These are phyloP conservation scores for Dynastes grantii DNA, from an alignment of 2,888 invertebrate species.

Conservation along the genomic window DNA sequence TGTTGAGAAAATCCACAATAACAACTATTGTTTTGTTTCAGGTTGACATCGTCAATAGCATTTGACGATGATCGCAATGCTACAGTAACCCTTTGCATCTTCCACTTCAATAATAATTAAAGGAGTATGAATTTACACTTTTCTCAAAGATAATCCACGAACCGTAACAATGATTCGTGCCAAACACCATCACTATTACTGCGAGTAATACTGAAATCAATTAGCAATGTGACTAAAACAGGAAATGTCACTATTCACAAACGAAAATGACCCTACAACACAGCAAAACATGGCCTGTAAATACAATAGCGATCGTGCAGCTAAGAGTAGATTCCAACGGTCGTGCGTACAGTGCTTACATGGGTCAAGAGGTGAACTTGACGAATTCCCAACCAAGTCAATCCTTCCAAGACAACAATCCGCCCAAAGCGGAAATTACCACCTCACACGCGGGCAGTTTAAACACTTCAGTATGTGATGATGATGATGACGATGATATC, in stretches of 20 bases:
- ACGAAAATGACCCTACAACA: conserved; percentile 67
- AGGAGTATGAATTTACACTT: too few species aligned
- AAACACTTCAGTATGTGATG: neutral
- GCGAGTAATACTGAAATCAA: neutral
- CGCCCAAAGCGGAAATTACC: conserved; percentile 63
- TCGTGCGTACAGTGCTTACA: conserved; percentile 66
- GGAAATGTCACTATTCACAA: conserved; percentile 34
- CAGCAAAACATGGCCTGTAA: conserved; percentile 71
- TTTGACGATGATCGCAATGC: too few species aligned
- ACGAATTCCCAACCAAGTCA: neutral
- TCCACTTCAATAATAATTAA: too few species aligned
- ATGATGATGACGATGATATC: neutral
- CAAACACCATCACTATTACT: too few species aligned
- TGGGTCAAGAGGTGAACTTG: conserved; percentile 50
- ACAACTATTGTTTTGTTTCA: too few species aligned
- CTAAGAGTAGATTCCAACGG: conserved; percentile 68
- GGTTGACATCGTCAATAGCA: too few species aligned
- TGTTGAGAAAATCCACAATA: too few species aligned
- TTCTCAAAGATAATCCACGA: too few species aligned
- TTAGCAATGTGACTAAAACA: neutral
- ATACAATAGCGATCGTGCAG: conserved; percentile 69
- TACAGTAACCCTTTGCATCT: too few species aligned
- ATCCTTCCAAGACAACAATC: conserved; percentile 60
- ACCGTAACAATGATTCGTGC: too few species aligned
- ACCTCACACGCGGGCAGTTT: neutral